These are phyloP conservation scores for Carterocephalus palaemon DNA, from an alignment of 2,888 invertebrate genomes.

Conservation along the genomic window DNA sequence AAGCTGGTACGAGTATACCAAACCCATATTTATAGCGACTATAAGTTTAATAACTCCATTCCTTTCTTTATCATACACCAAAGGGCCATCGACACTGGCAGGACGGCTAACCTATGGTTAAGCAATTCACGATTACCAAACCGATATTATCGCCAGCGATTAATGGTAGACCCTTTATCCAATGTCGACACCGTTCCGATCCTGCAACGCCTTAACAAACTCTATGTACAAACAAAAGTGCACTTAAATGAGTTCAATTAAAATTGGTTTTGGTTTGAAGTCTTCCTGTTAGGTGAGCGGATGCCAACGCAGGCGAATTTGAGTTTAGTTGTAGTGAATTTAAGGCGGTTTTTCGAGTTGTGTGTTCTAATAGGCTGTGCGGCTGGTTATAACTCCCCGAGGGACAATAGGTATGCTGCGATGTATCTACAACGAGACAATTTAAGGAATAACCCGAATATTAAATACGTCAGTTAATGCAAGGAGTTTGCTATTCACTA, in stretches of 20 bases:
- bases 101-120: conserved; percentile 64
- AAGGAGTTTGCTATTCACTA: conserved; percentile 25
- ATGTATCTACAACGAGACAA: conserved; percentile 70
- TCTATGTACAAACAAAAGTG: conserved; percentile 29
- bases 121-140: conserved; percentile 70
- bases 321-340: conserved; percentile 18
- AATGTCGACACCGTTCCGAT: conserved; percentile 52
- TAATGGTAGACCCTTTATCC: conserved; percentile 72
- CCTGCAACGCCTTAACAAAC: conserved; percentile 41
- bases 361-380: conserved; percentile 47
- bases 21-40: background rate
- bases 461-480: conserved; percentile 50
- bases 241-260: conserved; percentile 24
- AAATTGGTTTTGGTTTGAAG: conserved; percentile 29
- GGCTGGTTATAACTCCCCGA: conserved; percentile 66
- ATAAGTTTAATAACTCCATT: conserved; percentile 17
- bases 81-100: conserved; percentile 52
- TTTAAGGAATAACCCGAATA: conserved; percentile 69
- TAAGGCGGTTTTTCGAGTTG: conserved; percentile 36
- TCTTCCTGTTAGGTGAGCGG: conserved; percentile 28
- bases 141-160: conserved; percentile 72
- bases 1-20: background rate
- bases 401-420: conserved; percentile 72
- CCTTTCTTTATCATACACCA: conserved; percentile 27
- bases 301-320: conserved; percentile 23